phyloP scores from a whole-genome alignment of 2,797 vertebrate species.

The Acrocephalus scirpaceus region DNA sequence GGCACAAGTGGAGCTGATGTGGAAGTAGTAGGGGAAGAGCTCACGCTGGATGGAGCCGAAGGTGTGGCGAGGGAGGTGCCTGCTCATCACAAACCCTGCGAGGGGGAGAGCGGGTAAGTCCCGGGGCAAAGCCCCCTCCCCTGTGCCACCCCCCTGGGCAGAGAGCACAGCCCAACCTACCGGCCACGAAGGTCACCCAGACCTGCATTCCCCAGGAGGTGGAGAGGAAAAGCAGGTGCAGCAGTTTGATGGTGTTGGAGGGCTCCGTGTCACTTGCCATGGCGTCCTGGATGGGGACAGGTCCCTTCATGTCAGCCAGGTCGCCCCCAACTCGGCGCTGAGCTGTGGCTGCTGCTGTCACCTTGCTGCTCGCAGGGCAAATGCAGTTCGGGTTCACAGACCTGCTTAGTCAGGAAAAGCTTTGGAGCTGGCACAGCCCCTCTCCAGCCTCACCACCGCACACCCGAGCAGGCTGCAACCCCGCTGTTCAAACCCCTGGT shows the following conservation, averaged over 20 bases:
- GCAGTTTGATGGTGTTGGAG: slow-evolving; percentile 75
- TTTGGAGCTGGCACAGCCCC: background rate
- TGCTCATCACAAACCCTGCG: slow-evolving; percentile 84
- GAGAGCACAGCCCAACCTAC: background rate
- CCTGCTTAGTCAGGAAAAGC: background rate
- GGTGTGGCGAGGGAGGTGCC: slow-evolving; percentile 82
- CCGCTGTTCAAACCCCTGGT: rapidly evolving
- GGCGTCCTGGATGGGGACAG: background rate
- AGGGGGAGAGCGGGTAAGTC: background rate
- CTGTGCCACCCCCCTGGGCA: background rate
- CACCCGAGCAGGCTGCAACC: rapidly evolving
- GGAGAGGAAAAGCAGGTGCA: slow-evolving; percentile 84
- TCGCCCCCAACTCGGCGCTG: rapidly evolving
- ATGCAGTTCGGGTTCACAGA: background rate
- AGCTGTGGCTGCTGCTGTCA: background rate
- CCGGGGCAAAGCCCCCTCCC: background rate
- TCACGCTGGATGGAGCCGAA: slow-evolving; percentile 82
- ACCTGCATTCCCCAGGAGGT: slow-evolving; percentile 90
- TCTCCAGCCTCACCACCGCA: background rate
- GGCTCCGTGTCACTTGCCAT: slow-evolving; percentile 50
- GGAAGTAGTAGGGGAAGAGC: slow-evolving; percentile 88
- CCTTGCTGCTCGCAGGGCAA: background rate
- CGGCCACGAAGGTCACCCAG: slow-evolving; percentile 83
- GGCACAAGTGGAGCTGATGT: slow-evolving; percentile 82
- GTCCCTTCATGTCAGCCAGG: background rate